phyloP scores from a whole-genome alignment of 2,797 vertebrate genomes.

The Phataginus tricuspis region DNA sequence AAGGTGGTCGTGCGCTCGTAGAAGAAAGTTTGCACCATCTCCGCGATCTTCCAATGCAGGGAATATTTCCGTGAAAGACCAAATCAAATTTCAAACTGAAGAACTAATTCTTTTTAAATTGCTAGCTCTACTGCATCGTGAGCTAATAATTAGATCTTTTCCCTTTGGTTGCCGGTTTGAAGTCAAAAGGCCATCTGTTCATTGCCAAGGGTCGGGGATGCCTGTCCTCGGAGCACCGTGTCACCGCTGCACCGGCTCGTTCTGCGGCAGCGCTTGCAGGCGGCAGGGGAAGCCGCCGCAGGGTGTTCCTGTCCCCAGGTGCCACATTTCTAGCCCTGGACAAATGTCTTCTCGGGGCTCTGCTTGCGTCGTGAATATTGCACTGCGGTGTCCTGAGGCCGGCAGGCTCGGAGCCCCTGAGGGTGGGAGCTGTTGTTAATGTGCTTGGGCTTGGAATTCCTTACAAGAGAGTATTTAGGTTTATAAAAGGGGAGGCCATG shows the following conservation, averaged over 20 bases:
- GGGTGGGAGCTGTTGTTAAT: background rate
- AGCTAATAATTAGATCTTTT: background rate
- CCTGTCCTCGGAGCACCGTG: no score
- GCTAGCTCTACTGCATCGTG: rapidly evolving
- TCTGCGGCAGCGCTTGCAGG: background rate
- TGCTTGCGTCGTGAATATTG: background rate
- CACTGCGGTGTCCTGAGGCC: background rate
- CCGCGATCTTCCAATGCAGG: background rate
- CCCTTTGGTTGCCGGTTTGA: background rate
- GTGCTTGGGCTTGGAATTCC: background rate
- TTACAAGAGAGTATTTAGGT: background rate
- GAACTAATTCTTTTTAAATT: background rate
- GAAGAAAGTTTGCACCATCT: background rate
- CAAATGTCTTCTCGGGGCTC: background rate
- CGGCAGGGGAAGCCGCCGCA: no score
- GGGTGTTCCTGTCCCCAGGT: background rate
- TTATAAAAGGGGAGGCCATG: background rate
- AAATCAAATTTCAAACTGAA: background rate
- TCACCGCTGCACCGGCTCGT: background rate
- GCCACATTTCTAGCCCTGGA: background rate
- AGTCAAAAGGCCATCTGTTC: background rate
- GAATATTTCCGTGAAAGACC: background rate
- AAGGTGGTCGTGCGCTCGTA: background rate
- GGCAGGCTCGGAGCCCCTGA: background rate
- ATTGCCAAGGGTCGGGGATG: background rate